A percentile compares a stretch with the other conserved stretches of the same genome.
Evolutionary conservation across 2,113 vertebrate genomes (phyloP).

Genomic region (Pelmatolapia mariae): DNA sequence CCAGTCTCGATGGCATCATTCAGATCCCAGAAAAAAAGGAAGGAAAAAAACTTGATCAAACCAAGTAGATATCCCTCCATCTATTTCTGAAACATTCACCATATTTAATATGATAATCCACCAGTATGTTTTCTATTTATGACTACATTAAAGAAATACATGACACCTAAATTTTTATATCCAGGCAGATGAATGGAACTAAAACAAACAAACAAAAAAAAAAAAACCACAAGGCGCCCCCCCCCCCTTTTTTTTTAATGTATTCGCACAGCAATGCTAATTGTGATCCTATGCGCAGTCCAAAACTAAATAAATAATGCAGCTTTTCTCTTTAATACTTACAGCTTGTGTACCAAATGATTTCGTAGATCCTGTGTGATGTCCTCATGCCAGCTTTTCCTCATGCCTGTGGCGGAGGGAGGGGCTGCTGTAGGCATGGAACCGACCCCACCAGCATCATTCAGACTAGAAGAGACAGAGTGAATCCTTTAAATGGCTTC

Average conservation of each 20-base stretch:
- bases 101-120: not conserved
- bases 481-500: conserved; percentile 1
- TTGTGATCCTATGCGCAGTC: not conserved
- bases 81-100: not conserved
- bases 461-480: conserved; percentile 65
- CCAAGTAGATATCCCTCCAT: not conserved
- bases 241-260: rapidly evolving
- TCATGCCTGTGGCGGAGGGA: conserved; percentile 84
- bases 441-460: conserved; percentile 81
- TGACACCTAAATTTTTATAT: not conserved
- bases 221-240: no score
- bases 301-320: not conserved
- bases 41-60: not conserved
- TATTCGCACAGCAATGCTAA: not conserved
- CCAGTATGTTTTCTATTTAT: not conserved
- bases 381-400: conserved; percentile 93
- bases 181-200: not conserved
- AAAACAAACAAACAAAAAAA: no score
- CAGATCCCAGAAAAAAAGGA: not conserved
- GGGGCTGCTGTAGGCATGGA: conserved; percentile 88
- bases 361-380: conserved; percentile 95
- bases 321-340: conserved; percentile 49
- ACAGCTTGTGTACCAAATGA: conserved; percentile 96
- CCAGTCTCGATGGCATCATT: not conserved
- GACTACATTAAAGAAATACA: not conserved